phyloP scores from a whole-genome alignment of 2,797 vertebrate genomes.

The Chrysocyon brachyurus region DNA sequence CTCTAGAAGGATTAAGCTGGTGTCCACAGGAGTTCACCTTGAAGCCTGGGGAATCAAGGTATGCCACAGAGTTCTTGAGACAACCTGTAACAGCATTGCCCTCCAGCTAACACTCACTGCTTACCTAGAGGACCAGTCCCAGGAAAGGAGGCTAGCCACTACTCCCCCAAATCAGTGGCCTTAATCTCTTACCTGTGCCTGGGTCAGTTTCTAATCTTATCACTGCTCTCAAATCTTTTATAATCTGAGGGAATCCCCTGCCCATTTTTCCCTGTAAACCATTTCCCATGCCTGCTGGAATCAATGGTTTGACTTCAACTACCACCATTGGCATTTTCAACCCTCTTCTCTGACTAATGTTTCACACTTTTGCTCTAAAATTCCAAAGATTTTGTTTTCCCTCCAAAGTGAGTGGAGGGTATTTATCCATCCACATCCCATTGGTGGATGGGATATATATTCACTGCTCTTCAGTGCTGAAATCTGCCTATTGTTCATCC shows the following conservation, averaged over 20 bases:
- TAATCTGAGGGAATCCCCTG: not conserved
- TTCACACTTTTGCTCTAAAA: not conserved
- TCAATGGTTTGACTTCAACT: too few relatives aligned
- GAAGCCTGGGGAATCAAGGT: not conserved
- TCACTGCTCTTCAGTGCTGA: not conserved
- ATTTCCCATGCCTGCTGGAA: not conserved
- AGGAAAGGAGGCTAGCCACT: not conserved
- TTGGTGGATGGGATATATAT: too few relatives aligned
- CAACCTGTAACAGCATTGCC: too few relatives aligned
- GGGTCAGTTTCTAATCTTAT: not conserved
- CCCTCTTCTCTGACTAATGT: not conserved
- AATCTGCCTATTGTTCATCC: not conserved
- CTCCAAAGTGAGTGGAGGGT: not conserved
- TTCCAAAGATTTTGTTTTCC: not conserved
- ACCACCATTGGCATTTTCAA: not conserved
- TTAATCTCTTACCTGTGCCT: not conserved
- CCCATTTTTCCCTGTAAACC: not conserved
- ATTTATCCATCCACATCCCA: not conserved
- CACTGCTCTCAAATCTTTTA: not conserved
- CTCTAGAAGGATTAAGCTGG: not conserved
- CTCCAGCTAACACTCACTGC: not conserved
- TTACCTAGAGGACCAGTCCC: too few relatives aligned
- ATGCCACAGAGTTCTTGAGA: not conserved
- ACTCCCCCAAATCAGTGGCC: not conserved
- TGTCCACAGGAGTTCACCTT: not conserved